Evolutionary conservation across 2,797 vertebrate species (phyloP), one percentile per base, ranked within the genome.

Genomic region (Hemitrygon akajei): DNA sequence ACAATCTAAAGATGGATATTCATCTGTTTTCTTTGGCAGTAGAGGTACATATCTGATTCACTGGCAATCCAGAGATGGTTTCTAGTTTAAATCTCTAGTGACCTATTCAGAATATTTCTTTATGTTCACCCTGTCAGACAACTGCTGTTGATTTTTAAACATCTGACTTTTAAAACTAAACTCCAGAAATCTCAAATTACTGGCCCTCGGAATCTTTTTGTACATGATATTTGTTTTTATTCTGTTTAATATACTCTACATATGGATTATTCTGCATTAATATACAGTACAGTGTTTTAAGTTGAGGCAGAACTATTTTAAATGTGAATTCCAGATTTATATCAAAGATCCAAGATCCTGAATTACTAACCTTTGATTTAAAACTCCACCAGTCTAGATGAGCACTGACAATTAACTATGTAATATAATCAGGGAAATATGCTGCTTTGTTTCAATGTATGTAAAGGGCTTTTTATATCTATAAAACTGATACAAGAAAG

Each of bases 1-100:
- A 93, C 71, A 93, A 76, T 71, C 91, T 30, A 69, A 76, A 30
- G 71, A 93, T 75, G 37, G 91, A 93, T 58, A 93, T 93, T 93
- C 71, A 76, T 93, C 40, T 93, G 25, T 76, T 93, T 93, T 76
- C 71, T 58, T 93, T 93, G 91, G 91, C 91, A 76, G 7, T 58
- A 14, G 12, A 93, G 40, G 40, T 76, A 47, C 47, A 66, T 71
- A 66, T 92, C 69, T 92, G 89, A 92, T 37, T 92, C 89, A 75
- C 63, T 92, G 37, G 69, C 40, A 66, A 75, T 92, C 69, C 40
- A 58, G 71, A 56, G 71, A 10, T 93, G 71, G 71, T 40, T 93
- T 56, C 73, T 14, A 16, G 12, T 76, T 37, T 16, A 93, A 93
- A 76, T 93, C 71, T 30, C 91, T 76, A 71, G 40, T 75, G 91